Percentiles rank a stretch among this genome's conserved stretches.
phyloP scores from a whole-genome alignment of 2,797 vertebrate genomes.

The Lacerta viridis region DNA sequence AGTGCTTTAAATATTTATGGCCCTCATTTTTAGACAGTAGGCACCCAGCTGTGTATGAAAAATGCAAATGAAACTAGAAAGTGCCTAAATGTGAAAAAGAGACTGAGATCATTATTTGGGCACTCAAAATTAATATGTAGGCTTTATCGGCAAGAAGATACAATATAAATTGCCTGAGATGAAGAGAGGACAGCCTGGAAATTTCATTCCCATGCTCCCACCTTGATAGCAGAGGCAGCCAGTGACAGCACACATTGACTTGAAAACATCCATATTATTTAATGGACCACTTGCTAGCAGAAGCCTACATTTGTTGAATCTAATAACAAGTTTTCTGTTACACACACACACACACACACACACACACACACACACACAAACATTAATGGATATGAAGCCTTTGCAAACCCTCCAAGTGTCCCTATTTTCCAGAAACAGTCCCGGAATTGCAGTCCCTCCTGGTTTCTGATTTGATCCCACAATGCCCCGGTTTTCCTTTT shows the following conservation, averaged over 20 bases:
- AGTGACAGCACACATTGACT: background rate
- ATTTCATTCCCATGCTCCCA: background rate
- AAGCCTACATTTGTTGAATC: background rate
- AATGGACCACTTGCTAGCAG: background rate
- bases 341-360: background rate
- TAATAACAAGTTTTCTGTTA: background rate
- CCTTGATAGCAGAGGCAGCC: background rate
- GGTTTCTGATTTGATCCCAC: no score
- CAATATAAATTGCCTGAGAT: background rate
- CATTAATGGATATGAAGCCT: background rate
- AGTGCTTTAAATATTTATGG: conserved; percentile 40
- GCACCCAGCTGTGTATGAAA: conserved; percentile 42
- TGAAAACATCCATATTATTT: background rate
- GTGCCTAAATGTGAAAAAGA: conserved; percentile 30
- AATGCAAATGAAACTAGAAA: conserved; percentile 25
- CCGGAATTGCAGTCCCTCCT: no score
- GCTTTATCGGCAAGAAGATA: conserved; percentile 15
- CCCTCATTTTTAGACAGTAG: conserved; percentile 42
- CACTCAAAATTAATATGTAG: conserved; percentile 17
- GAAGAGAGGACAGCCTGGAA: background rate
- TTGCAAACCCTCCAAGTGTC: background rate
- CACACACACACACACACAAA: background rate
- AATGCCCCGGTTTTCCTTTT: no score
- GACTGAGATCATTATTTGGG: conserved; percentile 29
- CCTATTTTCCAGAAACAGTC: no score